A percentile compares a stretch with the other conserved stretches of the same genome.
Conservation (phyloP, 2,888 invertebrate genomes). For the Polydesmus complanatus region DNA sequence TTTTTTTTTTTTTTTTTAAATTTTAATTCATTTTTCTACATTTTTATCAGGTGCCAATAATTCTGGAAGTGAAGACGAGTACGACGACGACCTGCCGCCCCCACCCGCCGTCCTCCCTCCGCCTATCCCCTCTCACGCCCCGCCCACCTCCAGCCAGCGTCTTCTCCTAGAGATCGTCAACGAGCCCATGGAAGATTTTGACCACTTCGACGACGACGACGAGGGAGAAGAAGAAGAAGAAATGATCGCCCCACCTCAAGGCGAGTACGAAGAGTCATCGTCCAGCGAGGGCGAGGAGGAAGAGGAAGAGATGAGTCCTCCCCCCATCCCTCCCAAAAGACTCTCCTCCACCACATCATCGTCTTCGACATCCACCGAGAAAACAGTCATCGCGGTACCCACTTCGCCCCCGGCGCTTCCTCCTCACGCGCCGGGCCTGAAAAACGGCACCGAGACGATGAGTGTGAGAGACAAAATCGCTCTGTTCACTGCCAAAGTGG, state of each 20-base stretch:
- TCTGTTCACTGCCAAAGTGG: conserved; percentile 49
- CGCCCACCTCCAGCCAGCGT: background rate
- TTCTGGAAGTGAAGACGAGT: background rate
- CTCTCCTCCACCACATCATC: background rate
- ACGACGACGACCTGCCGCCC: conserved; percentile 1
- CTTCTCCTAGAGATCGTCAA: background rate
- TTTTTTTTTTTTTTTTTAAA: no score
- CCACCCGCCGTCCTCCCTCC: conserved; percentile 3
- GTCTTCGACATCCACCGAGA: background rate
- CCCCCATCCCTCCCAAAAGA: conserved; percentile 20
- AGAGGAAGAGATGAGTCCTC: background rate
- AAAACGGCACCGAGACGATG: conserved; percentile 17
- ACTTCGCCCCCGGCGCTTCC: conserved; percentile 12
- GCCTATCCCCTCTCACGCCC: conserved; percentile 4
- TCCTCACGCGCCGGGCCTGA: conserved; percentile 10
- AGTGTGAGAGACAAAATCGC: conserved; percentile 76
- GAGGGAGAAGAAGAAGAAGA: background rate
- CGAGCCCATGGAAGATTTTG: background rate
- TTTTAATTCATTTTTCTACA: no score
- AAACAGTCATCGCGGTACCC: conserved; percentile 1
- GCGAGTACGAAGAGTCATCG: background rate
- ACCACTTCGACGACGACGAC: background rate
- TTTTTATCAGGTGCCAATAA: no score
- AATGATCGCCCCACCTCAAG: background rate
- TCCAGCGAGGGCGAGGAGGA: background rate